Evolutionary conservation across 1,140 invertebrate species (phyloP).

Genomic region (Drosophila navojoa): DNA sequence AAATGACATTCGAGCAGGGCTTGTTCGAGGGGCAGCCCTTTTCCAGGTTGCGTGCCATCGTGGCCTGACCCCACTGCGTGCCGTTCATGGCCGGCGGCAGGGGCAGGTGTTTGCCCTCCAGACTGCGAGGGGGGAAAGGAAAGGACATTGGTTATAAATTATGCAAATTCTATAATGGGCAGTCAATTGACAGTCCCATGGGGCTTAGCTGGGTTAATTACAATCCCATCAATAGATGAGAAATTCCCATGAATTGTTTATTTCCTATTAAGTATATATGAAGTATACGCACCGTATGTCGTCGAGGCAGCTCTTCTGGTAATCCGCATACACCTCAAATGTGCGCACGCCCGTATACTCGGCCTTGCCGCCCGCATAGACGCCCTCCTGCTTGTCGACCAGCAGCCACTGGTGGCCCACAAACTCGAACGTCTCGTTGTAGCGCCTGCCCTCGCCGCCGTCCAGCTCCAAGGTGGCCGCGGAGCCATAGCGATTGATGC

Average conservation of each 20-base stretch:
- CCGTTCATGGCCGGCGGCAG: conserved; percentile 96
- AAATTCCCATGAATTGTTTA: too few species aligned
- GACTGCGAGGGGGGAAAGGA: conserved; percentile 82
- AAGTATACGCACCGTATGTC: conserved; percentile 86
- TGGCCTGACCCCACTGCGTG: conserved; percentile 96
- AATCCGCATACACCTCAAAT: conserved; percentile 97
- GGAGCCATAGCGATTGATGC: conserved; percentile 94
- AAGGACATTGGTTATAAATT: background rate
- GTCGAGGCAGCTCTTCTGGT: conserved; percentile 90
- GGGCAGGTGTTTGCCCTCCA: conserved; percentile 96
- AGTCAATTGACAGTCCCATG: background rate
- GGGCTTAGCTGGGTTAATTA: too few species aligned
- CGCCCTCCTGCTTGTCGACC: conserved; percentile 97
- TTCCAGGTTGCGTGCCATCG: conserved; percentile 95
- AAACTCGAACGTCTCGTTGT: conserved; percentile 96
- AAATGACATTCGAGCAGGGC: conserved; percentile 95
- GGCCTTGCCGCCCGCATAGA: conserved; percentile 97
- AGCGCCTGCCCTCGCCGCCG: conserved; percentile 96
- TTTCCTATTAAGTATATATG: background rate
- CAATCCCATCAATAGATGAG: too few species aligned
- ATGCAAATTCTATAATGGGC: too few species aligned
- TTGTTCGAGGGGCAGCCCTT: conserved; percentile 96
- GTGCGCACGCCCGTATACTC: conserved; percentile 96
- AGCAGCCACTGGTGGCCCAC: conserved; percentile 95
- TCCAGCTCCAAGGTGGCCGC: conserved; percentile 97